Evolutionary conservation across 2,888 invertebrate species (phyloP).

Genomic region (Thereva nobilitata): DNA sequence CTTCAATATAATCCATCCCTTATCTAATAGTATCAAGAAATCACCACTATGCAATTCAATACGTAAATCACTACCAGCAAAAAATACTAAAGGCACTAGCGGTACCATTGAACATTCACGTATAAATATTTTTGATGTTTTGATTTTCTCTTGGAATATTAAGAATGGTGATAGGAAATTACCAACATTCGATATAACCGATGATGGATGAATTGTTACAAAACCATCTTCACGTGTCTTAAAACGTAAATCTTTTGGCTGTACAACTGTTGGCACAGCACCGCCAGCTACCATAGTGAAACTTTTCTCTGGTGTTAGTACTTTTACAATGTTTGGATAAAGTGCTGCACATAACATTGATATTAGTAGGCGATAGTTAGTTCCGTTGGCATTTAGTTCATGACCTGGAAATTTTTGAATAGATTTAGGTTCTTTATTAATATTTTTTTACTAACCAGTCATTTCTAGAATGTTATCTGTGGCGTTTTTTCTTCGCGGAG

Average conservation of each 20-base stretch:
- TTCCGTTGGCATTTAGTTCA: slow-evolving; percentile 73
- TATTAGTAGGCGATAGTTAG: slow-evolving; percentile 73
- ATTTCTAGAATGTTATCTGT: slow-evolving; percentile 68
- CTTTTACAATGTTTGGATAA: slow-evolving; percentile 90
- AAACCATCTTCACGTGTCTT: slow-evolving; percentile 75
- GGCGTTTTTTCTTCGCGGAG: slow-evolving; percentile 57
- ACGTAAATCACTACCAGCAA: slow-evolving; percentile 72
- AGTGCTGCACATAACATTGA: slow-evolving; percentile 89
- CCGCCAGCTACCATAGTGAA: slow-evolving; percentile 74
- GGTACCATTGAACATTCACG: slow-evolving; percentile 82
- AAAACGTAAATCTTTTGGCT: slow-evolving; percentile 73
- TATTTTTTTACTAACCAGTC: slow-evolving; percentile 61
- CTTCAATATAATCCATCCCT: slow-evolving; percentile 82
- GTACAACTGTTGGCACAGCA: slow-evolving; percentile 72
- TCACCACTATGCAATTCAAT: slow-evolving; percentile 75
- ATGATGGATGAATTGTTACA: slow-evolving; percentile 77
- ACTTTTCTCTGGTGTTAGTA: slow-evolving; percentile 75
- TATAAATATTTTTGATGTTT: slow-evolving; percentile 77
- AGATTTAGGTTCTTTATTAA: background rate
- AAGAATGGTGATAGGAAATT: slow-evolving; percentile 75
- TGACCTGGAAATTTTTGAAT: slow-evolving; percentile 44
- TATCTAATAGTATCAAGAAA: slow-evolving; percentile 74
- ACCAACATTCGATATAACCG: slow-evolving; percentile 69
- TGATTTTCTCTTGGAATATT: slow-evolving; percentile 82
- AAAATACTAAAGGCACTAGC: slow-evolving; percentile 71